phyloP scores from a whole-genome alignment of 2,888 invertebrate species.

The Piscicola geometra region DNA sequence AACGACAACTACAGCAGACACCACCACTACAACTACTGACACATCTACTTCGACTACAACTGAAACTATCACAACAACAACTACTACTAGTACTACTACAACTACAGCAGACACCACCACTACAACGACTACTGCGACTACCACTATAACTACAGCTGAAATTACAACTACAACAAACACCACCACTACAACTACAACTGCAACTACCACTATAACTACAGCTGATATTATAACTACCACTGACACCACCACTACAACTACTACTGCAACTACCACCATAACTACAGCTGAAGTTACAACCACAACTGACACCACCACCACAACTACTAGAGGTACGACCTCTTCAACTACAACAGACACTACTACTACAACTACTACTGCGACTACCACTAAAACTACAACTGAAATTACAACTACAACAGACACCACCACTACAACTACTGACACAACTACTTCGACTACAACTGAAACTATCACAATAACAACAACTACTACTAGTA shows the following conservation, averaged over 20 bases:
- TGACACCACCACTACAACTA: constrained; percentile 8
- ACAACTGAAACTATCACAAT: neutral
- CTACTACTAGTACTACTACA: neutral
- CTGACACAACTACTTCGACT: neutral
- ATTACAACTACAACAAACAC: neutral
- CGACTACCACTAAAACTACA: neutral
- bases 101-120: neutral
- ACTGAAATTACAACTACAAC: neutral
- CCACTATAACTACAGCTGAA: neutral
- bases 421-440: neutral
- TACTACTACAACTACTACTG: neutral
- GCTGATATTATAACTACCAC: neutral
- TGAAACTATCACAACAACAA: neutral
- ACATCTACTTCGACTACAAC: constrained; percentile 3
- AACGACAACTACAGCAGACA: neutral
- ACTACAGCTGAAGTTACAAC: neutral
- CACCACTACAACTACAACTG: neutral
- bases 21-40: neutral
- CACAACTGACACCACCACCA: neutral
- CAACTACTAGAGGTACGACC: neutral
- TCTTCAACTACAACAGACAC: neutral
- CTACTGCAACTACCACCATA: neutral
- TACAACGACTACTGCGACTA: neutral
- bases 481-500: neutral
- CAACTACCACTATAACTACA: constrained; percentile 1